Evolutionary conservation across 2,888 invertebrate genomes (phyloP).

Genomic region (Gari tellinella): DNA sequence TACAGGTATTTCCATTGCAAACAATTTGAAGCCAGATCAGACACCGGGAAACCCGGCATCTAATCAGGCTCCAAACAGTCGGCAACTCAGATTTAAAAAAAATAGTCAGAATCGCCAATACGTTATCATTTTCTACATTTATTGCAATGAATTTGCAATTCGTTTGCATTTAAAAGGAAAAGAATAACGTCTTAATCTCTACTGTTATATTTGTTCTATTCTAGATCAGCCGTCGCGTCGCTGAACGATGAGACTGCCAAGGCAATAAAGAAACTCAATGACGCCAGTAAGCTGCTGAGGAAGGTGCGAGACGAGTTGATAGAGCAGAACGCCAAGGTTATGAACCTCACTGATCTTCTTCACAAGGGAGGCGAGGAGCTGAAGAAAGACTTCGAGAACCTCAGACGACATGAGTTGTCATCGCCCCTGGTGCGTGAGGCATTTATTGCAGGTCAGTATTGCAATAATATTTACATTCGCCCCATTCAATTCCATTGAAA

Average conservation of each 20-base stretch:
- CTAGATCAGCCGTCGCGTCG: conserved; percentile 50
- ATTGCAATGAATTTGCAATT: too few species aligned
- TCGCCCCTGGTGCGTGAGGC: conserved; percentile 67
- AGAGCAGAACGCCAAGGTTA: conserved; percentile 60
- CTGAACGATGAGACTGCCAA: conserved; percentile 53
- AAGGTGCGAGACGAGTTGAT: conserved; percentile 63
- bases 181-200: too few species aligned
- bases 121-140: too few species aligned
- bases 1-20: too few species aligned
- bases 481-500: too few species aligned
- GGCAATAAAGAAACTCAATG: conserved; percentile 62
- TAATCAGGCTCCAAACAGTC: too few species aligned
- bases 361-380: conserved; percentile 67
- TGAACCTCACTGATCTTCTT: conserved; percentile 66
- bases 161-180: too few species aligned
- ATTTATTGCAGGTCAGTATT: conserved; percentile 66
- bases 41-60: too few species aligned
- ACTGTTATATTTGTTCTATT: conserved; percentile 3
- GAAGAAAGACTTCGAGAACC: conserved; percentile 64
- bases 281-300: conserved; percentile 66
- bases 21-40: too few species aligned
- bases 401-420: conserved; percentile 62
- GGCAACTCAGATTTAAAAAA: too few species aligned
- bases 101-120: too few species aligned
- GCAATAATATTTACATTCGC: too few species aligned